phyloP scores from a whole-genome alignment of 2,113 vertebrate species.

The Notarius lentiginosus region DNA sequence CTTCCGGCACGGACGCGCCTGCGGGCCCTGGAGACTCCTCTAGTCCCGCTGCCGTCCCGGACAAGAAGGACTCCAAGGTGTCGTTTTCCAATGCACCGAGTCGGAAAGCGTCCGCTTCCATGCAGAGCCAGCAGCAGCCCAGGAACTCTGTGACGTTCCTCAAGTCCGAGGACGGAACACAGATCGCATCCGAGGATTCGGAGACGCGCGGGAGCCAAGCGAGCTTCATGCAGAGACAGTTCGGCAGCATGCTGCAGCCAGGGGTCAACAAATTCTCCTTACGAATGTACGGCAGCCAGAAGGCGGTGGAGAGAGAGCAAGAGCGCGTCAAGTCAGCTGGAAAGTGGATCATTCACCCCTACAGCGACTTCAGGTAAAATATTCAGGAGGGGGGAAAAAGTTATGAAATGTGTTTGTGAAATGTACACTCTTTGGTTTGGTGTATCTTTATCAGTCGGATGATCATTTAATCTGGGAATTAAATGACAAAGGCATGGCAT shows the following conservation, averaged over 20 bases:
- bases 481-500: neutral
- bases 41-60: conserved; percentile 66
- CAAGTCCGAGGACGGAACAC: conserved; percentile 76
- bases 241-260: conserved; percentile 92
- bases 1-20: conserved; percentile 74
- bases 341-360: conserved; percentile 97
- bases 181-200: conserved; percentile 76
- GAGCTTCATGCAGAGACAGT: conserved; percentile 94
- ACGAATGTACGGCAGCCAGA: conserved; percentile 97
- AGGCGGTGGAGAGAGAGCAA: conserved; percentile 92
- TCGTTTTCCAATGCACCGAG: conserved; percentile 82
- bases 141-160: conserved; percentile 79
- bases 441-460: neutral
- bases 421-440: neutral
- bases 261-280: conserved; percentile 99
- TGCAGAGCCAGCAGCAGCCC: conserved; percentile 75
- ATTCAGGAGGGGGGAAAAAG: neutral
- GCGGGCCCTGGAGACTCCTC: conserved; percentile 67
- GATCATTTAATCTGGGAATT: neutral
- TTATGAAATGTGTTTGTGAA: neutral
- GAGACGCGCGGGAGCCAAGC: conserved; percentile 82
- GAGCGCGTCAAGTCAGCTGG: conserved; percentile 96
- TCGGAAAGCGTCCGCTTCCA: conserved; percentile 79
- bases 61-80: conserved; percentile 82
- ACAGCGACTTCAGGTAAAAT: conserved; percentile 91